These are phyloP conservation scores for Sebastes alutus DNA, from an alignment of 2,797 vertebrate species.

Conservation along the genomic window DNA sequence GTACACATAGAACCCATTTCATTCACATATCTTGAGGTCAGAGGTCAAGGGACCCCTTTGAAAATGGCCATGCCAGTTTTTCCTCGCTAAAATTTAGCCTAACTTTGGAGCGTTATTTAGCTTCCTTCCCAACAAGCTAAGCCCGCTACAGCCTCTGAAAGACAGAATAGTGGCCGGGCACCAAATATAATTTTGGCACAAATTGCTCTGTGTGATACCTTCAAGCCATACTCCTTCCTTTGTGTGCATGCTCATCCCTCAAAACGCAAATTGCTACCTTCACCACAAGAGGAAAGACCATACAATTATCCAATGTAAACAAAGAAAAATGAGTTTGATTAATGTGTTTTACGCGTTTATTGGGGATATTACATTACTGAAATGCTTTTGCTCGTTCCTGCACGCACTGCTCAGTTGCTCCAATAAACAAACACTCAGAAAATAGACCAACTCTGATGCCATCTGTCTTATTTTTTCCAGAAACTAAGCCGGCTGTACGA, in stretches of 20 bases:
- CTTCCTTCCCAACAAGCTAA: too few relatives aligned
- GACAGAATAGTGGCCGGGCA: too few relatives aligned
- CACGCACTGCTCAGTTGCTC: not conserved
- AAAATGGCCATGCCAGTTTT: too few relatives aligned
- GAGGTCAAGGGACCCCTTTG: too few relatives aligned
- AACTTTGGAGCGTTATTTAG: too few relatives aligned
- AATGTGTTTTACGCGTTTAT: not conserved
- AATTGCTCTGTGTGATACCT: not conserved
- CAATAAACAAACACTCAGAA: not conserved
- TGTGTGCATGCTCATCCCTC: not conserved
- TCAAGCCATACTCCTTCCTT: not conserved
- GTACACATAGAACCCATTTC: too few relatives aligned
- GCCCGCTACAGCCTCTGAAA: too few relatives aligned
- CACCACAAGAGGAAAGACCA: too few relatives aligned
- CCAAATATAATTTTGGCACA: not conserved
- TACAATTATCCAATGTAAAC: not conserved
- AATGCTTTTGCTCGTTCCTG: not conserved
- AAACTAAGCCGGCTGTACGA: constrained; percentile 95
- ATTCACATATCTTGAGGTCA: too few relatives aligned
- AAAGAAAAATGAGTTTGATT: not conserved
- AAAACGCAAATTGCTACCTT: not conserved
- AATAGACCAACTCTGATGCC: not conserved
- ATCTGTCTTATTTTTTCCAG: constrained; percentile 66
- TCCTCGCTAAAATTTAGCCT: too few relatives aligned
- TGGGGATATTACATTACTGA: not conserved